Evolutionary conservation across 2,888 invertebrate species (phyloP), one percentile per base, ranked within the genome.

Genomic region (Strigamia maritima): DNA sequence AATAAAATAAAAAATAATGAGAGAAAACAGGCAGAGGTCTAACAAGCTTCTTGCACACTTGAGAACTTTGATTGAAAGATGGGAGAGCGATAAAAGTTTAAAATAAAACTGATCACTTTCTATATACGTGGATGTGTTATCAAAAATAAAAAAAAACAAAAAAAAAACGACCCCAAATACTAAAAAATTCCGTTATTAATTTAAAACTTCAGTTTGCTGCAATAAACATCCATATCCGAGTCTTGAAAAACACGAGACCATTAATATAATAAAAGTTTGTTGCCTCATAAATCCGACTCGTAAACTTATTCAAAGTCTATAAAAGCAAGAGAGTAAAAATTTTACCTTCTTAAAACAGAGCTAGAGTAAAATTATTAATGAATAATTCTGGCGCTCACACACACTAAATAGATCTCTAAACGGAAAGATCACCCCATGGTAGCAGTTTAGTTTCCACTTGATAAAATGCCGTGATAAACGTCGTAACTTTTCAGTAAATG

Each of bases 401-500:
- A 70, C 70, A 70, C 70, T 70, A 70, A 70, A 70, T 28, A 70
- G 70, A 70, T 70, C 70, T 70, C 70, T 70, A 70, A 70, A 70
- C 70, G 70, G 70, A 26, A 70, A 28, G 70, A 70, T 70, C 70
- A 70, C 70, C 70, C 70, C 70, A 70, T 70, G 70, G 70, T 70
- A 70, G 70, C 70, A 70, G 70, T 70, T 70, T 70, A 70, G 70
- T 70, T 70, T 70, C 70, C 70, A 70, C 70, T 70, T 70, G 70
- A 70, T 70, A 70, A 70, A 70, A 70, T 70, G 70, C 70, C 70
- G 70, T 70, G 70, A 70, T 70, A 70, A 70, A 70, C 70, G 70
- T 70, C 70, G 70, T 70, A 70, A 70, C 70, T 70, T 70, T 70
- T 70, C 70, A 70, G 70, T 70, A 70, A 70, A 70, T 70, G 77